Base-by-base conservation (phyloP, 1,140 invertebrate genomes). In the Camponotus vicinus region DNA sequence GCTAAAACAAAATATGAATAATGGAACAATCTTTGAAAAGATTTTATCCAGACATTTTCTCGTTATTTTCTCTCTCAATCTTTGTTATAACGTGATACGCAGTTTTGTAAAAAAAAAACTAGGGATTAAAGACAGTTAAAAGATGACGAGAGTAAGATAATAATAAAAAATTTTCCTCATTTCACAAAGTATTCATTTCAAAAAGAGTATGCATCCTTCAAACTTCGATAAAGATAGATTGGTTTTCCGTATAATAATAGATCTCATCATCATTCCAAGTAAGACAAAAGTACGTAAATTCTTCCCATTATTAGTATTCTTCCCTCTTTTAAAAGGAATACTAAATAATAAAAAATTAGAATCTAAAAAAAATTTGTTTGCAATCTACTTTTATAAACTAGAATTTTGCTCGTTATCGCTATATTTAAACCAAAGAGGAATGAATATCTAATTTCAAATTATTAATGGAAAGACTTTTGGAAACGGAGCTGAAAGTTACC, bases 1-100 rank as follows among this genome's bases (percentile, higher is more conserved):
- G 45, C 6, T 75, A 45, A 75, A 55, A 71, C 45, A 34, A 80
- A 82, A 82, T 82, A 82, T 45, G 49, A 55, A 73, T n/a, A n/a
- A 71, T 71, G n/a, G n/a, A 80, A 59, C 49, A 71, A 55, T 71
- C n/a, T 57, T 69, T 55, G n/a, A 8, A 4, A 71, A 80, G 2
- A 63, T 77, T 77, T 77, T 27, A 63, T 15, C 27, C 55, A 15
- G 3, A 77, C 15, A 40, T 40, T 40, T 40, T 63, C 57, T 77
- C 37, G 21, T 76, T 61, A 80, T 55, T 71, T 82, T 71, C 59
- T 78, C 34, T 66, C 40, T 21, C 9, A 11, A 77, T 40, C 37
- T 77, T 77, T 63, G 21, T 63, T 40, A 40, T 42, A 77, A 64
- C 37, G 40, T 77, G 40, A 63, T 32, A 63, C 21, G 32, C 18